phyloP scores from a whole-genome alignment of 53 echinoderm and acorn worm species.

The Actinopyga echinites region DNA sequence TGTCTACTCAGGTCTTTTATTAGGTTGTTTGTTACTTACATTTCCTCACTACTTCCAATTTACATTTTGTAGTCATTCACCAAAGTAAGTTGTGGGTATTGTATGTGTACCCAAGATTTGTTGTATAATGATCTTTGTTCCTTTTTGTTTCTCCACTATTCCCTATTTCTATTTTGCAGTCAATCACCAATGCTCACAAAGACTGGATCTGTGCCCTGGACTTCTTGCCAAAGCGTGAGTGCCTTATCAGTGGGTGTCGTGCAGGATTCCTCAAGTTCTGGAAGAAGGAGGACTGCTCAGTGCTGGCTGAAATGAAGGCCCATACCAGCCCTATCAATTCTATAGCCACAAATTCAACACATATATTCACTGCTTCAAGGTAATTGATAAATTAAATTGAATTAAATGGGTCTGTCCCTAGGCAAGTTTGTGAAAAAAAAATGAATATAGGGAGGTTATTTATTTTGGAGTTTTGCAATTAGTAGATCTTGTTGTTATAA shows the following conservation, averaged over 20 bases:
- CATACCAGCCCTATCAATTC: conserved; percentile 98
- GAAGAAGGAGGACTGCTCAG: conserved; percentile 73
- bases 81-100: too few species aligned
- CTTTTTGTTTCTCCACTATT: background rate
- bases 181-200: conserved; percentile 92
- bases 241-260: conserved; percentile 89
- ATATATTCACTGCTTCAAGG: conserved; percentile 99
- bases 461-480: too few species aligned
- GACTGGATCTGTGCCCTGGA: conserved; percentile 97
- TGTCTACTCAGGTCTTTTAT: too few species aligned
- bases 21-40: too few species aligned
- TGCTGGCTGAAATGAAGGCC: conserved; percentile 93
- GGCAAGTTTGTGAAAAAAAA: background rate
- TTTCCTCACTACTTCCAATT: too few species aligned
- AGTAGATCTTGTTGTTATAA: too few species aligned
- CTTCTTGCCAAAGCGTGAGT: conserved; percentile 84
- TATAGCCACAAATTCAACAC: conserved; percentile 88
- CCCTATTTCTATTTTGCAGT: conserved; percentile 40
- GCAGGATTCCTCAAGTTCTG: conserved; percentile 90
- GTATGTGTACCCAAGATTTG: too few species aligned
- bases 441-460: too few species aligned
- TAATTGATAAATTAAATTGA: conserved; percentile 31
- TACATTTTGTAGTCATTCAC: too few species aligned
- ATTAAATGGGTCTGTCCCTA: too few species aligned
- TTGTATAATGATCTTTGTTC: too few species aligned